phyloP scores from a whole-genome alignment of 2,113 vertebrate species.

The Cottus gobio region DNA sequence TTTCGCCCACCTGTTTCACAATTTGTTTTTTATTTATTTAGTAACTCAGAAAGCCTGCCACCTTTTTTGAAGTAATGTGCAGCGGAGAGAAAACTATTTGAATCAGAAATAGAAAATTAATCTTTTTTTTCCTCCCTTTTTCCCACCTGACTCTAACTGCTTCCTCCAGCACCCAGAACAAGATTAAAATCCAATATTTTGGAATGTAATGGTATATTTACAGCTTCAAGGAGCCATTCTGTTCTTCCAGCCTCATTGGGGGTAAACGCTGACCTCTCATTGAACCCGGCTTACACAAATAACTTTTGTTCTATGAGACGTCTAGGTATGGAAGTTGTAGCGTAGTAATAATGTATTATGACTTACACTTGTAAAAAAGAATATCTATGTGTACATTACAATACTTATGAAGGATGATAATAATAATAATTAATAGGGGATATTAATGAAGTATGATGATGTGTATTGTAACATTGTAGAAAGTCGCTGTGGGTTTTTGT shows the following conservation, averaged over 20 bases:
- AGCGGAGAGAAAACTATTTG: background rate
- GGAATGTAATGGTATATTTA: no score
- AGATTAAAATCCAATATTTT: background rate
- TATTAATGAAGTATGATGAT: no score
- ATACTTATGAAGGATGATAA: no score
- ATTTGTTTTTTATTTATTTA: no score
- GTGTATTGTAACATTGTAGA: no score
- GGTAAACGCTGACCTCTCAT: background rate
- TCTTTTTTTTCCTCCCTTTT: background rate
- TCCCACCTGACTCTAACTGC: background rate
- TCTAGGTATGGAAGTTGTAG: no score
- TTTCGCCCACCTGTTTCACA: background rate
- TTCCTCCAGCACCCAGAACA: background rate
- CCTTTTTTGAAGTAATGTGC: background rate
- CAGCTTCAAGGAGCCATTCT: background rate
- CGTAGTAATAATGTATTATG: no score
- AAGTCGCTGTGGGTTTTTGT: no score
- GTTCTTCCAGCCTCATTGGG: background rate
- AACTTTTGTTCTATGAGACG: background rate
- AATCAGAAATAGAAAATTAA: background rate
- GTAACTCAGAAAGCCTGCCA: no score
- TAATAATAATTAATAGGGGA: no score
- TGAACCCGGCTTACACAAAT: background rate
- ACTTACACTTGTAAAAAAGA: no score
- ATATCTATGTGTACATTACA: no score